Evolutionary conservation across 2,113 vertebrate genomes (phyloP).

Genomic region (Sminthopsis crassicaudata): DNA sequence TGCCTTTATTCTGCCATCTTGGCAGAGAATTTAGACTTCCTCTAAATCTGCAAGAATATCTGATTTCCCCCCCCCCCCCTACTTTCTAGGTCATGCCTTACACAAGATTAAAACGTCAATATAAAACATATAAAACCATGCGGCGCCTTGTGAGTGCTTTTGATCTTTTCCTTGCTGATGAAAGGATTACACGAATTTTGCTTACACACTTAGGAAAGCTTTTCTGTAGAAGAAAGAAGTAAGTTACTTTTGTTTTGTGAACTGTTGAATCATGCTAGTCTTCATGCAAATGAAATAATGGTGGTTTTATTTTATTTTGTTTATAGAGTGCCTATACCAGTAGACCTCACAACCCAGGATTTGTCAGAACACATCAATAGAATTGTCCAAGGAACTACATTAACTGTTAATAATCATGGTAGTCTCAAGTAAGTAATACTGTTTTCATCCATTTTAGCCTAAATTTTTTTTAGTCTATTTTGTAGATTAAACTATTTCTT

Average conservation of each 20-base stretch:
- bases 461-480: background rate
- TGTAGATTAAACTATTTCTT: background rate
- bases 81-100: conserved; percentile 89
- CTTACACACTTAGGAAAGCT: conserved; percentile 92
- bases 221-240: conserved; percentile 92
- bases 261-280: background rate
- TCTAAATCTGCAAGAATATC: background rate
- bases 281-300: background rate
- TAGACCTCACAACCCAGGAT: conserved; percentile 87
- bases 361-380: conserved; percentile 85
- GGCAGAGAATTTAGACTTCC: background rate
- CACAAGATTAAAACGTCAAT: conserved; percentile 89
- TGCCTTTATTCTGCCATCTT: background rate
- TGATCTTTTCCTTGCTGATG: conserved; percentile 90
- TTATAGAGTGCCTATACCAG: conserved; percentile 86
- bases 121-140: conserved; percentile 92
- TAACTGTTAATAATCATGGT: conserved; percentile 89
- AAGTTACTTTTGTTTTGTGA: conserved; percentile 59
- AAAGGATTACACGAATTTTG: conserved; percentile 88
- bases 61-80: background rate
- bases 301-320: background rate
- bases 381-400: conserved; percentile 86
- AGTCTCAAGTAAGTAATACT: conserved; percentile 89
- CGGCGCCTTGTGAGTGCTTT: conserved; percentile 89
- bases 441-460: background rate